These are phyloP conservation scores for Drosophila bocki DNA, from an alignment of 1,140 invertebrate species.

Conservation along the genomic window DNA sequence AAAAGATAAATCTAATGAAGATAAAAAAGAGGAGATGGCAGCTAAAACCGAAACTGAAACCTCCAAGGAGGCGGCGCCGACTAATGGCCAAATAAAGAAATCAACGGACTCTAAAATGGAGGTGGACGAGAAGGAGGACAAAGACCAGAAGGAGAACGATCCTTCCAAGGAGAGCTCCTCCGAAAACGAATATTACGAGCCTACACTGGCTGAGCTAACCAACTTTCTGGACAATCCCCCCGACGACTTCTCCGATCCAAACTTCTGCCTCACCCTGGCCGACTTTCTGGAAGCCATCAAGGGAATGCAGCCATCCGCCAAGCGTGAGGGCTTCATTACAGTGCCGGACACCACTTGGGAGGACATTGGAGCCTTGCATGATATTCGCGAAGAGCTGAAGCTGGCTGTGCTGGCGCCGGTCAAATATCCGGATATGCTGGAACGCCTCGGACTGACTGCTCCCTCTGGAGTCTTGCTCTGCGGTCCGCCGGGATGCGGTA, in stretches of 20 bases:
- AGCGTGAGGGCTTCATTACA: conserved; percentile 98
- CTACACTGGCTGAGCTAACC: conserved; percentile 84
- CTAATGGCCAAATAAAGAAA: conserved; percentile 46
- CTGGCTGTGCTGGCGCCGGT: conserved; percentile 97
- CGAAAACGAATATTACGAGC: conserved; percentile 64
- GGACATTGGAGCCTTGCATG: conserved; percentile 96
- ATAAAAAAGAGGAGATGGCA: neutral
- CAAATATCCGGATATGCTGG: conserved; percentile 92
- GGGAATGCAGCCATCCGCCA: conserved; percentile 95
- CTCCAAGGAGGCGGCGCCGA: conserved; percentile 27
- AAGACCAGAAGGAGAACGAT: neutral
- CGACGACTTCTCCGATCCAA: conserved; percentile 72
- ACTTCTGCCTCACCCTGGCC: conserved; percentile 89
- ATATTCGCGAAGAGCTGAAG: conserved; percentile 95
- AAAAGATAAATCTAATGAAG: neutral
- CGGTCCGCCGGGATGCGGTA: conserved; percentile 97
- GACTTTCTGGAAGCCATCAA: conserved; percentile 93
- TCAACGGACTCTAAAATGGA: conserved; percentile 46
- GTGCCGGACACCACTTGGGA: conserved; percentile 99
- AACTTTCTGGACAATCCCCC: conserved; percentile 86
- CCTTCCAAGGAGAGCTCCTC: conserved; percentile 1
- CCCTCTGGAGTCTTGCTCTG: conserved; percentile 96
- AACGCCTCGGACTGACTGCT: conserved; percentile 90
- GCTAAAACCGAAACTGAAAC: neutral
- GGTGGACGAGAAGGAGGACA: conserved; percentile 34